Evolutionary conservation across 2,888 invertebrate genomes (phyloP).

Genomic region (Furcula furcula): DNA sequence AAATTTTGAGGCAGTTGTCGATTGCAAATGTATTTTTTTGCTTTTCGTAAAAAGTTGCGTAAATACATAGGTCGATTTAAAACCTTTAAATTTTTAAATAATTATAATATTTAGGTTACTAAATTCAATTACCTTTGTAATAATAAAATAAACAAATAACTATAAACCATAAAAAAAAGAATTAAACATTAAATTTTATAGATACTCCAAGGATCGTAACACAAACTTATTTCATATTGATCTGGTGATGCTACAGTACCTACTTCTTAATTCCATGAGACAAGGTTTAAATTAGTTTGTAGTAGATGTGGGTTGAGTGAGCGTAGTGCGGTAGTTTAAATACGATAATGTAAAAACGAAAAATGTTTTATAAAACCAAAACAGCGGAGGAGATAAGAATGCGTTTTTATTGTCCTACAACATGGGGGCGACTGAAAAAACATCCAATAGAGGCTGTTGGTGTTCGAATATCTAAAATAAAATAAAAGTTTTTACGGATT

Average conservation of each 20-base stretch:
- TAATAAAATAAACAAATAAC: not conserved
- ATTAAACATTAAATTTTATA: slow-evolving; percentile 7
- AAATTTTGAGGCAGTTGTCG: slow-evolving; percentile 25
- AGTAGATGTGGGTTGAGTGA: slow-evolving; percentile 45
- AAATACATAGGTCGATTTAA: slow-evolving; percentile 15
- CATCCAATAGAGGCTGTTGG: slow-evolving; percentile 31
- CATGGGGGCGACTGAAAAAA: slow-evolving; percentile 61
- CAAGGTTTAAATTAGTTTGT: slow-evolving; percentile 16
- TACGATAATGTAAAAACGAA: slow-evolving; percentile 53
- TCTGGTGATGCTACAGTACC: slow-evolving; percentile 2
- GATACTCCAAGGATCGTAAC: no score
- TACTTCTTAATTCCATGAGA: not conserved
- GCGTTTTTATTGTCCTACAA: slow-evolving; percentile 60
- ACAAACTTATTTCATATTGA: no score
- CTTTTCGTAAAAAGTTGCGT: slow-evolving; percentile 18
- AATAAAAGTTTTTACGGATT: slow-evolving; percentile 5
- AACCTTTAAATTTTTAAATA: no score
- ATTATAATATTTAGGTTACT: no score
- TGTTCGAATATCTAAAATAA: slow-evolving; percentile 17
- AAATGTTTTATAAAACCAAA: slow-evolving; percentile 65
- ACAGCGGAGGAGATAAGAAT: slow-evolving; percentile 63
- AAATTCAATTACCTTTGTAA: no score
- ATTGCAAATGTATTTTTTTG: slow-evolving; percentile 16
- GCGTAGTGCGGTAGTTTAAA: slow-evolving; percentile 45
- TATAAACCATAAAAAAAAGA: slow-evolving; percentile 22